phyloP scores from a whole-genome alignment of 2,888 invertebrate species.

The Sesia apiformis region DNA sequence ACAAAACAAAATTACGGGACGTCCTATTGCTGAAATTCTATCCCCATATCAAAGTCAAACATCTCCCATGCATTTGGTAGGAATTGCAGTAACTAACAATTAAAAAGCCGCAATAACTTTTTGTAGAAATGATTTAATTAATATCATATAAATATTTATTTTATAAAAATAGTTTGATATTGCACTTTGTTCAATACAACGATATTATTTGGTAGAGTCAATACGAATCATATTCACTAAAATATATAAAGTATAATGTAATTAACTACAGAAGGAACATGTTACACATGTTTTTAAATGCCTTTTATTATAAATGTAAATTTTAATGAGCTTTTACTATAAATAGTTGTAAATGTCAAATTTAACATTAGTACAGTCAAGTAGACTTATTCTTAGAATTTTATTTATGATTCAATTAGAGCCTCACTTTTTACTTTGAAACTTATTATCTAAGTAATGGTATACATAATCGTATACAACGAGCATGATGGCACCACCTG shows the following conservation, averaged over 20 bases:
- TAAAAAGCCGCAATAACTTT: too few relatives aligned
- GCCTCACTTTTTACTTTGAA: slow-evolving; percentile 15
- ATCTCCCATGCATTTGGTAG: too few relatives aligned
- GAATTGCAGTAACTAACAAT: too few relatives aligned
- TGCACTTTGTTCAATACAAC: not conserved
- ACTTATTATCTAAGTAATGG: slow-evolving; percentile 77
- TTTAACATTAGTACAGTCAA: not conserved
- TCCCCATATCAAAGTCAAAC: too few relatives aligned
- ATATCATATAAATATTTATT: not conserved
- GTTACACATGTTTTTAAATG: not conserved
- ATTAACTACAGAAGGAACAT: not conserved
- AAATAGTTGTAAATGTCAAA: not conserved
- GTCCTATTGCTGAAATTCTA: too few relatives aligned
- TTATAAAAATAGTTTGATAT: not conserved
- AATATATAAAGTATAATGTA: not conserved
- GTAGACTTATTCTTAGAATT: not conserved
- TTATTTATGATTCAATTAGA: slow-evolving; percentile 1
- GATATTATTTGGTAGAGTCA: too few relatives aligned
- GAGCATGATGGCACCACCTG: slow-evolving; percentile 96
- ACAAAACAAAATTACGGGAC: too few relatives aligned
- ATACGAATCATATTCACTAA: too few relatives aligned
- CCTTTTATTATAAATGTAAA: not conserved
- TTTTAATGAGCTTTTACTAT: not conserved
- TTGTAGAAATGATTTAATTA: not conserved
- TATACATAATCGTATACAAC: slow-evolving; percentile 93